These are phyloP conservation scores for Gyrodactylus salaris DNA, from an alignment of 1,140 invertebrate genomes.

Conservation along the genomic window DNA sequence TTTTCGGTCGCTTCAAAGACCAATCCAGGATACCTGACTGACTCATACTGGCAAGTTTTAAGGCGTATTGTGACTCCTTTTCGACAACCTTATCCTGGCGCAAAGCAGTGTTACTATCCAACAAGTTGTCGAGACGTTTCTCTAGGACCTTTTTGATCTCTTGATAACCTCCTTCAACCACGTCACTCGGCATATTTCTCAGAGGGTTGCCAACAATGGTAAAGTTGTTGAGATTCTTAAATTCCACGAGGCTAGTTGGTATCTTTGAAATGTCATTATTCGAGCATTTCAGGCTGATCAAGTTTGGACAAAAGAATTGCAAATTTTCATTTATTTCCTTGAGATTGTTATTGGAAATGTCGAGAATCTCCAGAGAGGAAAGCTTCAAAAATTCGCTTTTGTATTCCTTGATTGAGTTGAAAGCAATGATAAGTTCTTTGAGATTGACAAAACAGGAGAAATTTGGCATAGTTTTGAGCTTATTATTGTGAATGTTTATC, in stretches of 20 bases:
- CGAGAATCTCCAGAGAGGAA: not conserved
- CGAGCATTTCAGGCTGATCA: not conserved
- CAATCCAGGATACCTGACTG: not conserved
- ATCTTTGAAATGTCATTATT: not conserved
- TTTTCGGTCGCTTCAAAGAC: not conserved
- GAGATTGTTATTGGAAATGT: not conserved
- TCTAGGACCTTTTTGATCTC: not conserved
- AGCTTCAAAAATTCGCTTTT: not conserved
- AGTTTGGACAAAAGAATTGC: not conserved
- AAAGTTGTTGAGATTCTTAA: not conserved
- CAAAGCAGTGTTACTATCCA: not conserved
- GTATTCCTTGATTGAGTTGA: not conserved
- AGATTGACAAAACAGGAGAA: not conserved
- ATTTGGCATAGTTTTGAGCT: not conserved
- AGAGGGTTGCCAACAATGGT: not conserved
- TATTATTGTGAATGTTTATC: not conserved
- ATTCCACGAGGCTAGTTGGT: not conserved
- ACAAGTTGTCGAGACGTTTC: not conserved
- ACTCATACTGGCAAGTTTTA: not conserved
- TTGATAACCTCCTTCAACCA: not conserved
- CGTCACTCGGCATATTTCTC: not conserved
- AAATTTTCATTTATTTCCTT: not conserved
- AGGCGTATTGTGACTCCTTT: no score
- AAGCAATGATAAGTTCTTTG: not conserved
- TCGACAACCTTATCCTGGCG: not conserved